phyloP scores from a whole-genome alignment of 2,797 vertebrate species.

The Falco peregrinus region DNA sequence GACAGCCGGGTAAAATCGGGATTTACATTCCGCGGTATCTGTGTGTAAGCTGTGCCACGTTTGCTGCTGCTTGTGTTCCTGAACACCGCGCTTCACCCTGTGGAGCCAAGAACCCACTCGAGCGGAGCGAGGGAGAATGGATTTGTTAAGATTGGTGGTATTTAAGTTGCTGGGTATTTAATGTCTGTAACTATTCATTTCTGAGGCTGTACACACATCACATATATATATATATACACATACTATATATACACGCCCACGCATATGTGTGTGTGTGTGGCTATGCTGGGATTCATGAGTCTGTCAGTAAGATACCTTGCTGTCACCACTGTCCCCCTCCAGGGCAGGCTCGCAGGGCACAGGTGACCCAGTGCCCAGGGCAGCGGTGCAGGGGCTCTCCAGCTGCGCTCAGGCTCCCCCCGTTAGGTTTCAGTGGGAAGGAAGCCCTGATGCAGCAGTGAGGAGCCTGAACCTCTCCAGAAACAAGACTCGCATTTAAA shows the following conservation, averaged over 20 bases:
- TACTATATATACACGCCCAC: fast-evolving
- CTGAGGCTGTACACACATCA: background rate
- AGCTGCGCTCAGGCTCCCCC: background rate
- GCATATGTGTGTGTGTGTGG: fast-evolving
- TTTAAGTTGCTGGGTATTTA: background rate
- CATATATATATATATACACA: fast-evolving
- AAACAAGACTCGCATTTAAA: background rate
- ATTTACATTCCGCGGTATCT: fast-evolving
- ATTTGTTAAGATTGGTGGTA: background rate
- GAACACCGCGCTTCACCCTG: fast-evolving
- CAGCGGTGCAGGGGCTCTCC: fast-evolving
- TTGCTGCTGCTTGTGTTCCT: fast-evolving
- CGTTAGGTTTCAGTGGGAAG: fast-evolving
- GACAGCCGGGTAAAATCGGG: fast-evolving
- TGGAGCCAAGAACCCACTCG: fast-evolving
- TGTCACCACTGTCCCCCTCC: background rate
- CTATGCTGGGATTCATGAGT: background rate
- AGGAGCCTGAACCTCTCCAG: background rate
- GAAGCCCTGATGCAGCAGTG: fast-evolving
- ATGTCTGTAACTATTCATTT: background rate
- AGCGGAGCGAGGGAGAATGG: fast-evolving
- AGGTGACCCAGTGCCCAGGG: background rate
- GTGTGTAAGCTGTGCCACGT: fast-evolving
- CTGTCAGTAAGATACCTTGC: fast-evolving
- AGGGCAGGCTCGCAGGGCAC: fast-evolving